A percentile compares a stretch with the other conserved stretches of the same genome.
phyloP scores from a whole-genome alignment of 2,797 vertebrate species.

The Chelidonichthys spinosus region DNA sequence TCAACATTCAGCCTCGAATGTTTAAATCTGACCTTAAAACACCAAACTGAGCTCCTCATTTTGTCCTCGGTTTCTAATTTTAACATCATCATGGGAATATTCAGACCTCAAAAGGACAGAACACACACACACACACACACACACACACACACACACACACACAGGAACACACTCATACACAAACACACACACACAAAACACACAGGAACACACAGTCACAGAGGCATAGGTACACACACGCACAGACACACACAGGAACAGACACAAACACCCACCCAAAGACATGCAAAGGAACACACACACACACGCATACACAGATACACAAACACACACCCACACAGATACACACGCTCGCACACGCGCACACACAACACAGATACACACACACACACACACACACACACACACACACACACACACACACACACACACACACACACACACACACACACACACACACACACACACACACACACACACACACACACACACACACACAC shows the following conservation, averaged over 20 bases:
- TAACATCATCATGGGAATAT: constrained; percentile 21
- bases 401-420: neutral
- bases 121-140: neutral
- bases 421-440: neutral
- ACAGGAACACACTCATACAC: neutral
- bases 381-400: neutral
- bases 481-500: neutral
- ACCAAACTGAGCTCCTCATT: neutral
- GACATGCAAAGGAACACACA: too few relatives aligned
- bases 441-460: neutral
- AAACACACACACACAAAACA: neutral
- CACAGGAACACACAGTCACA: neutral
- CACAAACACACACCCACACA: neutral
- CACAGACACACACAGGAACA: neutral
- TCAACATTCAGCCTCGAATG: constrained; percentile 1
- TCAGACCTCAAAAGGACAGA: constrained; percentile 38
- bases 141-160: neutral
- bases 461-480: neutral
- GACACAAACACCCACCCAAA: neutral
- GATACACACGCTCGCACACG: neutral
- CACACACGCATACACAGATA: neutral
- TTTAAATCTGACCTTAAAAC: constrained; percentile 8
- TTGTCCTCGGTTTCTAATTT: constrained; percentile 27
- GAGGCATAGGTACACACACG: neutral
- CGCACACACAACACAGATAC: neutral